Base-by-base conservation (phyloP, 1,140 invertebrate genomes). In the Calycopis cecrops region DNA sequence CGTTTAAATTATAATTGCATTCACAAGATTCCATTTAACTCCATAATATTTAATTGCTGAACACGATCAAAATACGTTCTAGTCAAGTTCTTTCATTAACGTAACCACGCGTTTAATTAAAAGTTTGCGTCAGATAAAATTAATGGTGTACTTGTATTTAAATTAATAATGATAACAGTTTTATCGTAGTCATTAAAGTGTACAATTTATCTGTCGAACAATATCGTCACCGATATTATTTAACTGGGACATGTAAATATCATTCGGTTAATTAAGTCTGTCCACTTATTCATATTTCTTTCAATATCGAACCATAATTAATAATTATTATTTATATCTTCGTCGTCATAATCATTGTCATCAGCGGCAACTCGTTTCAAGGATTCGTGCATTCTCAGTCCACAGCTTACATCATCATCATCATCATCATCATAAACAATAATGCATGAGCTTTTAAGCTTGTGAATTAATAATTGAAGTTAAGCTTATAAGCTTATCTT, bases 71-170 rank as follows among this genome's bases (percentile, higher is more conserved):
- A 44, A 9, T 44, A 44, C 38, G 3, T 9, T 44, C 40, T 44
- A 14, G 40, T 9, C 40, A 16, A 44, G 40, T 44, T 44, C 40
- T 44, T 44, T 44, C 40, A 44, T 44, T 44, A 44, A 38, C 55
- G 49, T 51, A 61, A 56, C 55, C 55, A 54, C 47, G 51, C 42
- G 52, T 57, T 61, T 63, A 63, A 63, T 59, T 63, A 56, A 63
- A 63, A 35, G 47, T 58, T 52, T 38, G 52, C 57, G 52, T 57
- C 52, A 53, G 50, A 44, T 49, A 52, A 60, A 55, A 56, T 61
- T 61, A 65, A 65, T 61, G 51, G 58, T 59, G 56, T 61, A 54
- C 59, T 65, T 56, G 59, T 53, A 44, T 44, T 44, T 12, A 44
- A 54, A 58, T 57, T 62, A 54, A 62, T 54, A 52, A 55, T 35